Evolutionary conservation across 1,140 invertebrate genomes (phyloP).

Genomic region (Heliconius melpomene): DNA sequence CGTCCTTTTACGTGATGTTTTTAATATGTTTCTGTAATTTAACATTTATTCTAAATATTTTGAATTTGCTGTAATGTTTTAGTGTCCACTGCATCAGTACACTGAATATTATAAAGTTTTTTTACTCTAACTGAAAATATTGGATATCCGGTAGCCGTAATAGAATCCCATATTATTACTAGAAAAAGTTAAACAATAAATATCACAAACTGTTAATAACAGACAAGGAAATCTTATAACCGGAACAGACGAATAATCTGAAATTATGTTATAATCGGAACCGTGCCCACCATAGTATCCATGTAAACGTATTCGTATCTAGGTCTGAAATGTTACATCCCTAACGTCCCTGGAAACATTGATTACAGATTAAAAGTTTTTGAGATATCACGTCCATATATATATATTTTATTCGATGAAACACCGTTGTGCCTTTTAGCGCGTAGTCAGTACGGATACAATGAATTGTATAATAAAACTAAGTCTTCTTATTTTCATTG

Average conservation of each 20-base stretch:
- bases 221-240: too few species aligned
- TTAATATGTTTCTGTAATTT: background rate
- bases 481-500: background rate
- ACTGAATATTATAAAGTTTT: background rate
- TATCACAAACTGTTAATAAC: too few species aligned
- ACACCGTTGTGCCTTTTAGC: constrained; percentile 26
- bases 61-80: background rate
- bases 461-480: background rate
- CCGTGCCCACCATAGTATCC: too few species aligned
- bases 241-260: too few species aligned
- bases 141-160: too few species aligned
- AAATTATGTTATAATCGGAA: too few species aligned
- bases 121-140: too few species aligned
- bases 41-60: background rate
- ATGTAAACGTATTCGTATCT: too few species aligned
- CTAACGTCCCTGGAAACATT: background rate
- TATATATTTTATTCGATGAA: background rate
- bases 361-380: background rate
- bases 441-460: background rate
- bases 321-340: too few species aligned
- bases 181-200: too few species aligned
- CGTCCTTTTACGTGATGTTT: constrained; percentile 10
- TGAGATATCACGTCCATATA: background rate
- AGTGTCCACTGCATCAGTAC: background rate
- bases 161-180: too few species aligned